Conservation (phyloP, 2,888 invertebrate genomes). For the Flabesymbios commensalis region DNA sequence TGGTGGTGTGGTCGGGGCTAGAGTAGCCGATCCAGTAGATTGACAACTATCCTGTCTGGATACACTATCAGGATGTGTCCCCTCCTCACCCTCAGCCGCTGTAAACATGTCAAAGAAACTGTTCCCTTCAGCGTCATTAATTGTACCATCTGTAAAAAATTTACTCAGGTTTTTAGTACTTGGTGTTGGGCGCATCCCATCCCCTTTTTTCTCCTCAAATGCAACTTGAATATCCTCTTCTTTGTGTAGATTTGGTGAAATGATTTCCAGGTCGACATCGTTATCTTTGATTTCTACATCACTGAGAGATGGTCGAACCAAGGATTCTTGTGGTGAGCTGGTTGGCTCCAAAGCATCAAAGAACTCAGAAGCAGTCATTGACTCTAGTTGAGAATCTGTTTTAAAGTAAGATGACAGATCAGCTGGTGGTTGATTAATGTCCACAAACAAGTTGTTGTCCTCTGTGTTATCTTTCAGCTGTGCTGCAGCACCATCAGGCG, state of each 20-base stretch:
- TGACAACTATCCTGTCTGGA: no score
- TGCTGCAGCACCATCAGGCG: background rate
- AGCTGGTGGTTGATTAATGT: no score
- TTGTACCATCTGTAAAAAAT: conserved; percentile 27
- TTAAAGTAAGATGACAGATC: no score
- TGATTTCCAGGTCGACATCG: background rate
- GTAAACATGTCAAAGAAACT: conserved; percentile 39
- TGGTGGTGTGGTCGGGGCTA: background rate
- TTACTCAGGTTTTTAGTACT: conserved; percentile 33
- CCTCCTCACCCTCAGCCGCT: conserved; percentile 24
- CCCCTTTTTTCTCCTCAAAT: conserved; percentile 30
- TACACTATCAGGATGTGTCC: no score
- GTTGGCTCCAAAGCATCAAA: background rate
- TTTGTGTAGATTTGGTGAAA: background rate
- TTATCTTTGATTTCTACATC: background rate
- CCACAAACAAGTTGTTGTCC: no score
- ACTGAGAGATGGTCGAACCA: background rate
- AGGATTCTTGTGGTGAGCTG: background rate
- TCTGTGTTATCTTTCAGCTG: no score
- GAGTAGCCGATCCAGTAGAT: background rate
- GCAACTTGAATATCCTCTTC: conserved; percentile 23
- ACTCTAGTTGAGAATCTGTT: background rate
- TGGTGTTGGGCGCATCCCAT: conserved; percentile 5
- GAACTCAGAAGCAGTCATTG: background rate
- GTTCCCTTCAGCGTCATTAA: conserved; percentile 31